Evolutionary conservation across 92 coral and sea anemone species (phyloP).

Genomic region (Zoanthus sansibaricus): DNA sequence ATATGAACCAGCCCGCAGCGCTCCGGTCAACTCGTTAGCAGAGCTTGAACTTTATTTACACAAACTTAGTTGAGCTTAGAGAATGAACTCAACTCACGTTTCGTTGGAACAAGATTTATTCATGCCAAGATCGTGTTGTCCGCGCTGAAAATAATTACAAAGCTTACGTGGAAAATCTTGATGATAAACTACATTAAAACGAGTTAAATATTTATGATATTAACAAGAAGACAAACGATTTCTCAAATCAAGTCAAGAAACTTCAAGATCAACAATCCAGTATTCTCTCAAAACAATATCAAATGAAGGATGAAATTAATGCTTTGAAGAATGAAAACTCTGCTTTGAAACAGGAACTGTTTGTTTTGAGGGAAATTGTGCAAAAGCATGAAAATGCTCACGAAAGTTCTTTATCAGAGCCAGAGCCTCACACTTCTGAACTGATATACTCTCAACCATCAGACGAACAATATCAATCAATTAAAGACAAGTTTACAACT

Average conservation of each 20-base stretch:
- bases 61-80: constrained; percentile 34
- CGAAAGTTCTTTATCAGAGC: neutral
- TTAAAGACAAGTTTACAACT: neutral
- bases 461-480: neutral
- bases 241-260: constrained; percentile 34
- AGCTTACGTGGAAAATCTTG: constrained; percentile 30
- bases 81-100: constrained; percentile 31
- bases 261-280: constrained; percentile 39
- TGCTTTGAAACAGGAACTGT: constrained; percentile 39
- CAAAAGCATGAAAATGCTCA: constrained; percentile 45
- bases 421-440: neutral
- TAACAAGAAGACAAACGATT: neutral
- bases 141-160: constrained; percentile 46
- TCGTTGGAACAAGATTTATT: constrained; percentile 36
- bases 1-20: neutral
- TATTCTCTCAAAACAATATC: constrained; percentile 3
- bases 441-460: neutral
- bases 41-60: constrained; percentile 19
- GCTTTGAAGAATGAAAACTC: constrained; percentile 37
- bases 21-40: constrained; percentile 16
- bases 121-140: constrained; percentile 37
- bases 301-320: constrained; percentile 38
- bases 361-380: constrained; percentile 45
- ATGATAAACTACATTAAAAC: constrained; percentile 37
- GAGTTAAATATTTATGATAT: neutral